Base-by-base conservation (phyloP, 2,888 invertebrate genomes). In the Branchipolynoe longqiensis region DNA sequence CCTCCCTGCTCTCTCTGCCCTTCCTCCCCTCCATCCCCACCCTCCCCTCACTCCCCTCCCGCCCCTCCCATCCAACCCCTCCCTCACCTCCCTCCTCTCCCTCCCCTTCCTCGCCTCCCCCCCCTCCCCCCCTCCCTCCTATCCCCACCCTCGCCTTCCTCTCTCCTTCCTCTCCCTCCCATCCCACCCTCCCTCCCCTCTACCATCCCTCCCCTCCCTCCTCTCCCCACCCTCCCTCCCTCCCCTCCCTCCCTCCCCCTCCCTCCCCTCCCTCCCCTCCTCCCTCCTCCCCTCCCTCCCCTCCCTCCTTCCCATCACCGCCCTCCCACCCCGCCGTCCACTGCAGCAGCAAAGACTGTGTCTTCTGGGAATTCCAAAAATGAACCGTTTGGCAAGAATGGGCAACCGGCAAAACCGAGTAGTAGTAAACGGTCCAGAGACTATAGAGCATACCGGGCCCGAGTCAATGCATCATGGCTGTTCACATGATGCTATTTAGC, bases 261-360 rank as follows among this genome's bases (percentile, higher is more conserved):
- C 48, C 18, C 48, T 48, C 48, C 18, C n/a, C 8, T 48, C 48
- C 18, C 48, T 48, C 62, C 62, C n/a, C 62, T 62, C n/a, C 8
- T 62, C n/a, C 28, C 28, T n/a, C n/a, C 28, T 62, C 28, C 62
- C n/a, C 62, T 62, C 62, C n/a, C 62, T 62, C 62, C 62, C 62
- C n/a, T 28, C 25, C n/a, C 25, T 25, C 54, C 54, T 18, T 18
- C 54, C 54, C n/a, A n/a, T n/a, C n/a, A n/a, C n/a, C n/a, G n/a
- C n/a, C n/a, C n/a, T n/a, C n/a, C n/a, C n/a, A n/a, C 54, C 54
- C 54, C 54, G 14, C 54, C 54, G 14, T 54, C 54, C 54, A 12
- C 54, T 14, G 54, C 54, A 54, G 54, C 18, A 18, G 12, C 14
- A 54, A 54, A 14, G n/a, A n/a, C n/a, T n/a, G n/a, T n/a, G n/a